Conservation (phyloP, 1,140 invertebrate species). For the Drosophila bifasciata region DNA sequence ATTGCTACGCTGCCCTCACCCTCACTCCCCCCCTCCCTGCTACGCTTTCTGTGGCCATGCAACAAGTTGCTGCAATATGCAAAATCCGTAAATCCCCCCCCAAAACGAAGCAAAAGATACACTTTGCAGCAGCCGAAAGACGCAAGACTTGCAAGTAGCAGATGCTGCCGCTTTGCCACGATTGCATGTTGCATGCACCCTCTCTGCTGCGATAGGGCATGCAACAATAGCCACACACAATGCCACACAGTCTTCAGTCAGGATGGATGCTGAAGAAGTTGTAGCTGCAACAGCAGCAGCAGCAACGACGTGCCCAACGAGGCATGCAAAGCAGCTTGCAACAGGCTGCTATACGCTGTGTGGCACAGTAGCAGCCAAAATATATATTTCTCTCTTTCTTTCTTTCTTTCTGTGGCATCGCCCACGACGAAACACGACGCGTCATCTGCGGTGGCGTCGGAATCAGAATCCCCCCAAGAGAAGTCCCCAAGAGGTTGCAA, state of each 20-base stretch:
- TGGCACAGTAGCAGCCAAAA: conserved; percentile 80
- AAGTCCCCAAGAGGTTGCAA: neutral
- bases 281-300: conserved; percentile 40
- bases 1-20: conserved; percentile 27
- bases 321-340: conserved; percentile 59
- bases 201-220: no score
- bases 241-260: conserved; percentile 42
- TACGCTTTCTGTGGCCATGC: conserved; percentile 7
- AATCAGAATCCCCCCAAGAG: conserved; percentile 55
- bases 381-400: conserved; percentile 48
- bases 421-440: conserved; percentile 76
- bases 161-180: no score
- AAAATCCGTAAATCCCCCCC: conserved; percentile 20
- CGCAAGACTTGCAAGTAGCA: no score
- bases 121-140: no score
- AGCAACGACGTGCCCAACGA: conserved; percentile 63
- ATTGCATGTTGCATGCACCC: no score
- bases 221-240: conserved; percentile 45
- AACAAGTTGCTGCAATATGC: conserved; percentile 65
- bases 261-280: conserved; percentile 57
- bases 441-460: conserved; percentile 57
- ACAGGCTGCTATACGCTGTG: conserved; percentile 18
- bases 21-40: neutral
- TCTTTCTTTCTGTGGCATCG: conserved; percentile 35
- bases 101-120: no score